Conservation (phyloP, 2,113 vertebrate genomes). For the Suricata suricatta region DNA sequence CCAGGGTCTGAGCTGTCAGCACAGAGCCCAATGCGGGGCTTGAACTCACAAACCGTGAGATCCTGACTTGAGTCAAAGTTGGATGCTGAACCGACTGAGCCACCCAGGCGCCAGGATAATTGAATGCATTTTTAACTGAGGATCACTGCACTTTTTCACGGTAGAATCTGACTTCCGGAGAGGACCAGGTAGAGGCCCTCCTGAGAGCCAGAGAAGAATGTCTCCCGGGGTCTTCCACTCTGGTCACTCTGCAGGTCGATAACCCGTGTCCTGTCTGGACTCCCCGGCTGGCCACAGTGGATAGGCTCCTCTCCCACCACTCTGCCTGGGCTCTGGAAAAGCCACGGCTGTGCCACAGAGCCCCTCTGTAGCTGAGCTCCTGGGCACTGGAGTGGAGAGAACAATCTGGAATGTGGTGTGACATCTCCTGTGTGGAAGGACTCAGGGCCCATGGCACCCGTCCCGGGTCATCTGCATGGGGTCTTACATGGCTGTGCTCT, state of each 20-base stretch:
- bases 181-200: not conserved
- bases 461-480: not conserved
- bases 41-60: rapidly evolving
- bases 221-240: rapidly evolving
- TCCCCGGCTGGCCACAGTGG: no score
- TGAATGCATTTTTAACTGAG: not conserved
- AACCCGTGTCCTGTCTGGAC: not conserved
- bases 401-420: no score
- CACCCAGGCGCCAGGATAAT: no score
- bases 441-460: not conserved
- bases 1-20: no score
- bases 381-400: not conserved
- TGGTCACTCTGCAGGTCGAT: not conserved
- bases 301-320: not conserved
- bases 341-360: no score
- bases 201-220: no score
- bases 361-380: no score
- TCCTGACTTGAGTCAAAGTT: no score
- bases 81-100: no score
- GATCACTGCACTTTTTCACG: rapidly evolving
- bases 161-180: not conserved
- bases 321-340: not conserved
- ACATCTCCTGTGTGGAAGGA: no score
- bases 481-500: not conserved
- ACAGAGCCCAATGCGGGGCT: no score